Evolutionary conservation across 2,113 vertebrate species (phyloP).

Genomic region (Macrotis lagotis): DNA sequence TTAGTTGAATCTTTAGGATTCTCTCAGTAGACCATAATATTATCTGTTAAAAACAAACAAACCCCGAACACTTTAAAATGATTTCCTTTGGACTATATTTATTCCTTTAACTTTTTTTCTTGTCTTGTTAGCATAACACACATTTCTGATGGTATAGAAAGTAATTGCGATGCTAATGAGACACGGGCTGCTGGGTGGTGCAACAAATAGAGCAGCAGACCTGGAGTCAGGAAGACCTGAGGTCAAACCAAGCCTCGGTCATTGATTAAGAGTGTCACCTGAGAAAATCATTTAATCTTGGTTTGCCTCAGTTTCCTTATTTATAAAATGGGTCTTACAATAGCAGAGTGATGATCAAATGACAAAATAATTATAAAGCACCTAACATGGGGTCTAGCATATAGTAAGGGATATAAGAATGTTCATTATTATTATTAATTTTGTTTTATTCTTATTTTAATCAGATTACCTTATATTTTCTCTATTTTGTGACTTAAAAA

Average conservation of each 20-base stretch:
- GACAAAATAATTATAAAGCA: not conserved
- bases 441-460: not conserved
- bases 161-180: not conserved
- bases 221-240: not conserved
- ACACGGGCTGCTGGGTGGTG: not conserved
- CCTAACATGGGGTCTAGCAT: not conserved
- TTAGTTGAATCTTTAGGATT: not conserved
- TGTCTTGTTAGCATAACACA: not conserved
- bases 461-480: not conserved
- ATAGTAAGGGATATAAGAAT: not conserved
- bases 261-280: not conserved
- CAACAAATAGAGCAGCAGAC: not conserved
- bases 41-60: not conserved
- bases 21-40: not conserved
- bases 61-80: not conserved
- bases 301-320: not conserved
- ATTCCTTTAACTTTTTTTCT: not conserved
- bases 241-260: not conserved
- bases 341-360: not conserved
- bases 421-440: not conserved
- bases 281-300: not conserved
- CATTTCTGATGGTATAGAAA: not conserved
- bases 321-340: not conserved
- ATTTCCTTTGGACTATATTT: not conserved
- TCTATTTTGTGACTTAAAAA: not conserved